phyloP scores from a whole-genome alignment of 2,888 invertebrate species.

The Rosalia funebris region DNA sequence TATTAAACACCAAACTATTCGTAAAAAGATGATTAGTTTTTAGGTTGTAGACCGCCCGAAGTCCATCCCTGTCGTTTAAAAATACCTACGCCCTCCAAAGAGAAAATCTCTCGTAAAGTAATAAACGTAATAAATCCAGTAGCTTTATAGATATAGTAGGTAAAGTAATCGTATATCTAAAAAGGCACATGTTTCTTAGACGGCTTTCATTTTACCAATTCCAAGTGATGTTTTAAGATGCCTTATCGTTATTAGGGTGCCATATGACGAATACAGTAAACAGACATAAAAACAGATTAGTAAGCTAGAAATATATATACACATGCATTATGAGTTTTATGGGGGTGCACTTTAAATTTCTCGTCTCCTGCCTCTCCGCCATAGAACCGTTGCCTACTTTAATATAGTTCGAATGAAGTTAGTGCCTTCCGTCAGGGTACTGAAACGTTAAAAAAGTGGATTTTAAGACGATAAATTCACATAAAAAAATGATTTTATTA shows the following conservation, averaged over 20 bases:
- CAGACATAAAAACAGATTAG: constrained; percentile 48
- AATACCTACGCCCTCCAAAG: constrained; percentile 1
- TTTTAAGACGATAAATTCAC: no score
- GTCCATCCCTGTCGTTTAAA: constrained; percentile 9
- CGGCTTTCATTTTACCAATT: constrained; percentile 33
- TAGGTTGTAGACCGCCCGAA: no score
- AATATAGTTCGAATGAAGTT: not conserved
- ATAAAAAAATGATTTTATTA: no score
- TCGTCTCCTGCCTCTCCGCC: constrained; percentile 1
- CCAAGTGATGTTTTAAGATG: constrained; percentile 54
- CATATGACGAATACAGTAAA: constrained; percentile 57
- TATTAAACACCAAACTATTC: no score
- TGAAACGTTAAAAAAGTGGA: no score
- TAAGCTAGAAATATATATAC: constrained; percentile 37
- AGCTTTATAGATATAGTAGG: constrained; percentile 21
- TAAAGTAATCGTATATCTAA: constrained; percentile 18
- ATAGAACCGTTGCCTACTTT: no score
- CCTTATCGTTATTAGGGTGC: constrained; percentile 58
- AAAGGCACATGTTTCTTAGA: constrained; percentile 23
- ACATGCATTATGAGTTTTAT: constrained; percentile 32
- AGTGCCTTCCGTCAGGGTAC: no score
- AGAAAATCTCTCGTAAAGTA: constrained; percentile 2
- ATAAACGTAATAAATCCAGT: constrained; percentile 24
- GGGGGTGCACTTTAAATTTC: constrained; percentile 27
- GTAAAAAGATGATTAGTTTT: no score